Base-by-base conservation (phyloP, 2,888 invertebrate species). In the Xestobium rufovillosum region DNA sequence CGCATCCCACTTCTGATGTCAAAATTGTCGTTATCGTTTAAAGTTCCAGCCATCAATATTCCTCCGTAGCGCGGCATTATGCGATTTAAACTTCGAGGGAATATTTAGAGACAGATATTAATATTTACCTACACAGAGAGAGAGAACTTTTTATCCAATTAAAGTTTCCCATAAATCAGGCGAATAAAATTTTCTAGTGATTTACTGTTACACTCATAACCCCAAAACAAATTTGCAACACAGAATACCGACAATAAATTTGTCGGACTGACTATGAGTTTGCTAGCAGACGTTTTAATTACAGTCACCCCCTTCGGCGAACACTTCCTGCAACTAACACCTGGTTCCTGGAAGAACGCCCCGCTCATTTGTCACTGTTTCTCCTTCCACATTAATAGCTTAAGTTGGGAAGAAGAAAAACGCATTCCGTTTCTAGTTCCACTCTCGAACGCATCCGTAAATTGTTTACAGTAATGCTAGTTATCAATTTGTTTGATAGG, bases 251-350 rank as follows among this genome's bases (percentile, higher is more conserved):
- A 57, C 60, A 48, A 61, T 61, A 61, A 61, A 61, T 62, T 62
- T 55, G 55, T 60, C 57, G 52, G 55, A 55, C 55, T 58, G 58
- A 58, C 59, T 55, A 59, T 56, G 54, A 57, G 53, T 54, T 55
- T 52, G 56, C 56, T 45, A 48, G 53, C 51, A 59, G 63, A 64
- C 63, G 59, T 63, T 64, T 64, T 64, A 63, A 64, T 64, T 64
- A 63, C 61, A 50, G 49, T 44, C 47, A 45, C 49, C 55, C 55
- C 53, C 50, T 48, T 48, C 43, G 48, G 46, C 45, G 50, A 44
- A 26, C 29, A 8, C 23, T 36, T 41, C 43, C 43, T 45, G 47
- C 45, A 45, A 49, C 49, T 49, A 45, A 48, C 55, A 56, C 53
- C 56, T 55, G 53, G 46, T 51, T 49, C 52, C 48, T 46, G 39